Percentiles rank a stretch among this genome's conserved stretches.
These are phyloP conservation scores for Philhelius pedissequus DNA, from an alignment of 2,888 invertebrate genomes.

Conservation along the genomic window DNA sequence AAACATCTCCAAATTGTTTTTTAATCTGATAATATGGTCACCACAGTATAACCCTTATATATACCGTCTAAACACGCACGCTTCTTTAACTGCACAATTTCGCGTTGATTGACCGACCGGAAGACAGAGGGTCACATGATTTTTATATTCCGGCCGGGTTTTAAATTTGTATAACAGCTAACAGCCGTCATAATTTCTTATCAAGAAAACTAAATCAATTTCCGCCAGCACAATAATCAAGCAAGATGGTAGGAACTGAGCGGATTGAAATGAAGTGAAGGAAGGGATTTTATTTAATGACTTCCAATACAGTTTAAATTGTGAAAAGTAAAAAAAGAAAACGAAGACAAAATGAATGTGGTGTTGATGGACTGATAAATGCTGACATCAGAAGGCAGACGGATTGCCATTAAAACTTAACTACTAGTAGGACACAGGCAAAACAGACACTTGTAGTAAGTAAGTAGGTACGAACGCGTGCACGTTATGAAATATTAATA, in stretches of 20 bases:
- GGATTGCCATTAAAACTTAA: not conserved
- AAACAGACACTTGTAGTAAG: constrained; percentile 15
- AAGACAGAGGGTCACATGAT: constrained; percentile 42
- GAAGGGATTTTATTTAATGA: constrained; percentile 1
- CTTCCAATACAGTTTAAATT: not conserved
- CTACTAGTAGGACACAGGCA: not conserved
- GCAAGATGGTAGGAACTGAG: not conserved
- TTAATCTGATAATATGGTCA: not conserved
- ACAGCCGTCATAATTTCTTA: constrained; percentile 44
- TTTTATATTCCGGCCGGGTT: constrained; percentile 19
- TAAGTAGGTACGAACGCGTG: not conserved
- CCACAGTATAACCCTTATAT: constrained; percentile 1
- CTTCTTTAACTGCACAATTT: not conserved
- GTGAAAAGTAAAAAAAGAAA: not conserved
- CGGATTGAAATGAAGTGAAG: not conserved
- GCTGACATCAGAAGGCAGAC: constrained; percentile 46
- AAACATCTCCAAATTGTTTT: too few species aligned
- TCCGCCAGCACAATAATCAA: not conserved
- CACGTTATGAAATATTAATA: constrained; percentile 56
- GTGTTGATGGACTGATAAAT: constrained; percentile 66
- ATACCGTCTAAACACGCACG: constrained; percentile 16
- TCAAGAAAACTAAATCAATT: constrained; percentile 55
- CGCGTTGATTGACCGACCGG: constrained; percentile 14
- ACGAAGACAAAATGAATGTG: constrained; percentile 33
- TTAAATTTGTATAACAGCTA: constrained; percentile 13